These are phyloP conservation scores for Pomacea maculata DNA, from an alignment of 1,140 invertebrate species.

Conservation along the genomic window DNA sequence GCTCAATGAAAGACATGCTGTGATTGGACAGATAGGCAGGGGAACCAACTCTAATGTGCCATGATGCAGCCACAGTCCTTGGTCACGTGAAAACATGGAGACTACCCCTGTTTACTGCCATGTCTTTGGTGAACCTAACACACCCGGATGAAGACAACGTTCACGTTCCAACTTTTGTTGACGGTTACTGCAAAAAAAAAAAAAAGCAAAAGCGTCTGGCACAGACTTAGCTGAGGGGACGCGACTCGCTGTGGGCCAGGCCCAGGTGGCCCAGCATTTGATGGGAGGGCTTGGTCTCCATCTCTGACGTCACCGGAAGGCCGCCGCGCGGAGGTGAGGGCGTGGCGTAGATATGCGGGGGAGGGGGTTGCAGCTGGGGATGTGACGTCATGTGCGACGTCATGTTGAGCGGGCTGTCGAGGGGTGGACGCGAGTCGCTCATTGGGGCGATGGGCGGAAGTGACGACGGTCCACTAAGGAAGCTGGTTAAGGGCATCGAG, in stretches of 20 bases:
- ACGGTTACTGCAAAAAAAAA: no score
- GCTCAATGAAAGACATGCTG: no score
- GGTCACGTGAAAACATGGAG: no score
- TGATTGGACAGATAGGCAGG: no score
- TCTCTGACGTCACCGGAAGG: not conserved
- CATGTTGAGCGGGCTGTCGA: conserved; percentile 1
- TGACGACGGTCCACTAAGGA: not conserved
- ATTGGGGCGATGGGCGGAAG: not conserved
- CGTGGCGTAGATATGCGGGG: conserved; percentile 4
- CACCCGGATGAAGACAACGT: no score
- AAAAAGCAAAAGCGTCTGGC: no score
- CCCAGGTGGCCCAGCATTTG: conserved; percentile 5
- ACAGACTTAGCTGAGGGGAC: not conserved
- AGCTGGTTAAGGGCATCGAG: not conserved
- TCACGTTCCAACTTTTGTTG: no score
- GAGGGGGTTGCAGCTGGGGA: not conserved
- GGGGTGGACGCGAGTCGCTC: not conserved
- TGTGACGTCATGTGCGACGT: conserved; percentile 15
- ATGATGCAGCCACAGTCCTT: no score
- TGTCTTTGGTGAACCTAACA: no score
- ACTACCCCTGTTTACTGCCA: no score
- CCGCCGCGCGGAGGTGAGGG: conserved; percentile 3
- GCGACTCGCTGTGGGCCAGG: not conserved
- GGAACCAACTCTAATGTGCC: no score
- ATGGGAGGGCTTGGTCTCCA: conserved; percentile 3